phyloP scores from a whole-genome alignment of 2,113 vertebrate genomes.

The Menidia beryllina region DNA sequence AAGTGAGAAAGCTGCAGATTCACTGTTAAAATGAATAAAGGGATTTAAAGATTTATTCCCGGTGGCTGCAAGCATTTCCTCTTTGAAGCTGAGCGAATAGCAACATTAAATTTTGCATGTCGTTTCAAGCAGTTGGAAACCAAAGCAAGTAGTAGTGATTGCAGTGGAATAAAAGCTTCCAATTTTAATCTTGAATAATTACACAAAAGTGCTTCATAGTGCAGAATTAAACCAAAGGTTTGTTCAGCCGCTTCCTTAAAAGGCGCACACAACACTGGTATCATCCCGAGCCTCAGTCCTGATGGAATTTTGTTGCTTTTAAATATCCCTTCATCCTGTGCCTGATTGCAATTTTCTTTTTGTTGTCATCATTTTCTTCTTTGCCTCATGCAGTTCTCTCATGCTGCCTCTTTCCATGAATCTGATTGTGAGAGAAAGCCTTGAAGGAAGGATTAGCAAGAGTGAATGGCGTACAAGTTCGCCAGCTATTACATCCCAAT shows the following conservation, averaged over 20 bases:
- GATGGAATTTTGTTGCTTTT: constrained; percentile 49
- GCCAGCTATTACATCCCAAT: constrained; percentile 81
- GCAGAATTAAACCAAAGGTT: constrained; percentile 27
- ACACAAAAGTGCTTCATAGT: constrained; percentile 49
- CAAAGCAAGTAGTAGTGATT: constrained; percentile 38
- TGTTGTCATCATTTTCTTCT: constrained; percentile 56
- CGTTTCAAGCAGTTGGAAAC: constrained; percentile 48
- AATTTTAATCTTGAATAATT: constrained; percentile 74
- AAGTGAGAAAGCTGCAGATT: constrained; percentile 4
- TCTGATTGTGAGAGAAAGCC: constrained; percentile 74
- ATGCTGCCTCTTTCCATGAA: constrained; percentile 66
- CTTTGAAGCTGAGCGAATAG: constrained; percentile 57
- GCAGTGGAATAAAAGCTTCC: constrained; percentile 49
- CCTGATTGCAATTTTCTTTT: constrained; percentile 67
- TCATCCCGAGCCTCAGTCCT: constrained; percentile 44
- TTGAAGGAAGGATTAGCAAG: constrained; percentile 77
- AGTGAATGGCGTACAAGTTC: constrained; percentile 80
- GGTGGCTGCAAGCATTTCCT: constrained; percentile 38
- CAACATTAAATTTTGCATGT: constrained; percentile 64
- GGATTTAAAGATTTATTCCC: constrained; percentile 60
- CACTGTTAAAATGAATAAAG: constrained; percentile 58
- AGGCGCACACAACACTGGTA: constrained; percentile 23
- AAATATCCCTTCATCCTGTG: constrained; percentile 64
- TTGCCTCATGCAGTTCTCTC: constrained; percentile 45
- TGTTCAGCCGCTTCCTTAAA: constrained; percentile 47